Evolutionary conservation across 2,113 vertebrate genomes (phyloP), one percentile per base, ranked within the genome.

Genomic region (Gavia stellata): DNA sequence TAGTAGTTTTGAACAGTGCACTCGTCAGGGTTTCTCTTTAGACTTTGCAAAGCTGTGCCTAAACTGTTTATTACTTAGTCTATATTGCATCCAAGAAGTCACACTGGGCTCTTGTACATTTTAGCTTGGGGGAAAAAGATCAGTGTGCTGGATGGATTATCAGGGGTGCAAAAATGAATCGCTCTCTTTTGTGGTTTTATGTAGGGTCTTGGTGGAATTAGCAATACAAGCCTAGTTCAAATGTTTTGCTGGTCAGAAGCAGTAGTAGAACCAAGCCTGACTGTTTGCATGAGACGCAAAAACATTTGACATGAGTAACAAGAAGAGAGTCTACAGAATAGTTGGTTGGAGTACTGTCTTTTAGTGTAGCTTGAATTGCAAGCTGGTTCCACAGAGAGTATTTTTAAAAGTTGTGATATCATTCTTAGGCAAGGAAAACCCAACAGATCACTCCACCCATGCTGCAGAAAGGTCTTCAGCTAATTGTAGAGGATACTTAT

Each of bases 1-100:
- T 25, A 94, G 77, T 14, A 78, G 81, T 53, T 83, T 59, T 85
- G 71, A 86, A 26, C 28, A 10, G 66, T 78, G 21, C 11, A 28
- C 52, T 90, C 72, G 65, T 31, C 81, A 92, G 70, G 63, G 86
- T 77, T 93, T 96, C 77, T 66, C 79, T 25, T 95, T 75, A 88
- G 79, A 40, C 66, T 67, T 85, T 68, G 23, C 45, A 81, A 92
- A 92, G 61, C 75, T 47, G 66, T 59, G 71, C 44, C 38, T 20
- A 29, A 74, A 78, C 38, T 72, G 17, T 63, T 49, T 86, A 29
- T 28, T 25, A 12, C 0, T 3, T 62, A 18, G 42, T 15, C 24
- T 89, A 8, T 45, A 25, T 59, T 42, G 66, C 28, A 38, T 49
- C 36, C 68, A 94, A 84, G 71, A 58, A 47, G 58, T 92, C 80